Evolutionary conservation across 2,888 invertebrate species (phyloP), one percentile per base, ranked within the genome.

Genomic region (Cheilosia vulpina): DNA sequence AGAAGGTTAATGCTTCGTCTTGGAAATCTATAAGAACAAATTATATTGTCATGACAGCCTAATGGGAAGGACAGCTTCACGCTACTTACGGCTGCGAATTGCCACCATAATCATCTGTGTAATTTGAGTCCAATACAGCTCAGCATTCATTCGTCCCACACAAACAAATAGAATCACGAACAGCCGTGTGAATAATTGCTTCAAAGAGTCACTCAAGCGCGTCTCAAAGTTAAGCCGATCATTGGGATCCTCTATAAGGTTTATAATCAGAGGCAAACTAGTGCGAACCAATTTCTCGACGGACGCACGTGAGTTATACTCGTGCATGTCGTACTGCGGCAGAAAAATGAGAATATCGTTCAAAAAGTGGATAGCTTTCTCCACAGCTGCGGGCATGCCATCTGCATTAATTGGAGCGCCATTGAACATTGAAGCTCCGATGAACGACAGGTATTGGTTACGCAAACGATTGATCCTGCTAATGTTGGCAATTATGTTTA

Each of bases 221-320:
- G 88, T 87, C 68, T 91, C 92, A 79, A 92, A 92, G 19, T 89
- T 89, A 6, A 38, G 75, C 11, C 89, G 82, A 34, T 89, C 89
- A 17, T 88, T 81, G 15, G 72, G 63, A 34, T 88, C 88, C 31
- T 88, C 87, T 19, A 89, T 87, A 24, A 92, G 88, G 31, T 89
- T 89, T 63, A 92, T 89, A 43, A 91, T 87, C 4, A 87, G 47
- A 2, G 90, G 90, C 43, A 92, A 80, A 62, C 89, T 90, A 41
- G 84, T 88, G 2, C 91, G 90, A 75, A 92, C 63, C 58, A 89
- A 89, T 77, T 92, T 92, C 84, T 89, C 90, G 1, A 92, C 89
- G 0, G 92, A 92, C 72, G 90, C 90, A 4, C 91, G 89, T 3
- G 91, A 90, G 88, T 92, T 91, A 81, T 90, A 92, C 65, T 90